Evolutionary conservation across 1,140 invertebrate species (phyloP), one percentile per base, ranked within the genome.

Genomic region (Vanessa tameamea): DNA sequence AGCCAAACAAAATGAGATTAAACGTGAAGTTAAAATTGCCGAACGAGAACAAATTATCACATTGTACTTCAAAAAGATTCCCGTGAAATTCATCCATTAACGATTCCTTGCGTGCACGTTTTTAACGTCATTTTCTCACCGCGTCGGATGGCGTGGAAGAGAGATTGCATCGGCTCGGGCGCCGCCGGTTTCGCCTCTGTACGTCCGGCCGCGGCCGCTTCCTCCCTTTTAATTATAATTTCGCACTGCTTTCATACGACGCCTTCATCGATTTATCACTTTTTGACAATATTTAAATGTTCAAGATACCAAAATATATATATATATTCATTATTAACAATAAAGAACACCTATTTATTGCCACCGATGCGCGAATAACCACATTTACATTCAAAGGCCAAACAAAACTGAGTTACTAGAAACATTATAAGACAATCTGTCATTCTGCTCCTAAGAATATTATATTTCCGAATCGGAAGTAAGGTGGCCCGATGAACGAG

Each of bases 401-500:
- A 83, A 85, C 82, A 77, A 85, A 64, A 82, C 50, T 47, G 80
- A 86, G 82, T 88, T 79, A 80, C 82, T 81, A 85, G 85, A 85
- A 88, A 86, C 82, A 79, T 84, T 82, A 84, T 86, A 87, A 86
- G 85, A 85, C 83, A 81, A 76, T 83, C 80, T 84, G 82, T 86
- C 81, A 83, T 87, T 88, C 73, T 81, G 76, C 85, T 88, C 82
- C 84, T 80, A 82, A 79, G 85, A 90, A 88, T 89, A 90, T 86
- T 86, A 89, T 88, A 91, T 90, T 91, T 92, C 89, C 89, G 90
- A 92, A 91, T 92, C 90, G 90, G 90, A 92, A 92, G 89, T 91
- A 88, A 88, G 89, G 84, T 90, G 82, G 83, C 79, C 84, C 82
- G 86, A 89, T 89, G 84, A 86, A 90, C 86, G 79, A 91, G 87